Conservation (phyloP, 1,140 invertebrate species). For the Myzus persicae region DNA sequence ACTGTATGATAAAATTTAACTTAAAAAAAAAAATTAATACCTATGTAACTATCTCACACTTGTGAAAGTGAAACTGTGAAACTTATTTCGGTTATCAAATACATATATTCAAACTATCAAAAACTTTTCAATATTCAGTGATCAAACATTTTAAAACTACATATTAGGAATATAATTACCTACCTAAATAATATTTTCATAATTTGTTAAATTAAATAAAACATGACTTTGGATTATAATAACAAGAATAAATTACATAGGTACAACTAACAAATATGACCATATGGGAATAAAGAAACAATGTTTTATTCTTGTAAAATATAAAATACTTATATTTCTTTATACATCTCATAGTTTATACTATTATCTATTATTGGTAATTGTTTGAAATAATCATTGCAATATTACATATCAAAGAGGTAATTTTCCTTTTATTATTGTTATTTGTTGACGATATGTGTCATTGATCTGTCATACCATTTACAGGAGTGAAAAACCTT, state of each 20-base stretch:
- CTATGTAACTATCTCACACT: too few relatives aligned
- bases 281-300: background rate
- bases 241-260: background rate
- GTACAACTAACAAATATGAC: background rate
- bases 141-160: background rate
- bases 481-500: slow-evolving; percentile 29
- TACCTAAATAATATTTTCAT: background rate
- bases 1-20: too few relatives aligned
- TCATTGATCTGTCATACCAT: slow-evolving; percentile 24
- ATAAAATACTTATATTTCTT: background rate
- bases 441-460: background rate
- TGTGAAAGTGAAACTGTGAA: too few relatives aligned
- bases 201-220: background rate
- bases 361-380: background rate
- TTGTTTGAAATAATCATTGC: slow-evolving; percentile 15
- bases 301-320: background rate
- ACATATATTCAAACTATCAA: background rate
- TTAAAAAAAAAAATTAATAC: too few relatives aligned
- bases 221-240: background rate
- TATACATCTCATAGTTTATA: background rate
- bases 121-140: background rate
- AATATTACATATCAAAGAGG: background rate
- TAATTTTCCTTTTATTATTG: slow-evolving; percentile 3
- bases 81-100: background rate
- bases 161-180: background rate